Evolutionary conservation across 37 sponge, comb jelly and placozoan species (phyloP).

Genomic region (Hexactinellida sp.): DNA sequence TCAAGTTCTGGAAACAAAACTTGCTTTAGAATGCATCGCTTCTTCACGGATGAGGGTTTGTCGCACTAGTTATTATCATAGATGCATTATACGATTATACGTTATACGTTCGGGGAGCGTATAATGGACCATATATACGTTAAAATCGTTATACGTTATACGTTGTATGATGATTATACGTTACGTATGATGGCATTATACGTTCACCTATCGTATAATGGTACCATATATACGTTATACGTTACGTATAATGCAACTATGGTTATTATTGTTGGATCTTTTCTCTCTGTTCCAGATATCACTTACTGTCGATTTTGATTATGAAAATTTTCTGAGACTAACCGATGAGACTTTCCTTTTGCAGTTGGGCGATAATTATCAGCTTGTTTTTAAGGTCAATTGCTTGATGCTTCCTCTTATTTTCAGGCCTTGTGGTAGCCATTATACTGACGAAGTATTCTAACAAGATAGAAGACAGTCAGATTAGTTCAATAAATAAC

Average conservation of each 20-base stretch:
- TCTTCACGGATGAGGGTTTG: conserved; percentile 18
- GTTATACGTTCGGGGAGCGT: too few relatives aligned
- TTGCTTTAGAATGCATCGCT: conserved; percentile 19
- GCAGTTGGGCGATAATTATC: not conserved
- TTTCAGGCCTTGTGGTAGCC: not conserved
- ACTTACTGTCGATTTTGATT: conserved; percentile 22
- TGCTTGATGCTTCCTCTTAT: conserved; percentile 5
- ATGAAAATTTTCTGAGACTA: conserved; percentile 21
- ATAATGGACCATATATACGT: too few relatives aligned
- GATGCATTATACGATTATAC: too few relatives aligned
- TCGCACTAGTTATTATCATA: conserved; percentile 16
- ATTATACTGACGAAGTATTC: not conserved
- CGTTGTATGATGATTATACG: too few relatives aligned
- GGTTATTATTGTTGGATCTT: too few relatives aligned
- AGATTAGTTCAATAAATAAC: too few relatives aligned
- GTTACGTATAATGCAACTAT: too few relatives aligned
- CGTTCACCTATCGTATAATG: too few relatives aligned
- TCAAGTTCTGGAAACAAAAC: conserved; percentile 23
- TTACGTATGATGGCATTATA: too few relatives aligned
- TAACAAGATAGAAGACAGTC: too few relatives aligned
- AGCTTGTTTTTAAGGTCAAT: not conserved
- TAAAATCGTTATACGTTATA: too few relatives aligned
- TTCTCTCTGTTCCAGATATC: conserved; percentile 29
- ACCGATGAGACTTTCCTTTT: conserved; percentile 21
- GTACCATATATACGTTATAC: too few relatives aligned